These are phyloP conservation scores for Saturnia pavonia DNA, from an alignment of 2,888 invertebrate species.

Conservation along the genomic window DNA sequence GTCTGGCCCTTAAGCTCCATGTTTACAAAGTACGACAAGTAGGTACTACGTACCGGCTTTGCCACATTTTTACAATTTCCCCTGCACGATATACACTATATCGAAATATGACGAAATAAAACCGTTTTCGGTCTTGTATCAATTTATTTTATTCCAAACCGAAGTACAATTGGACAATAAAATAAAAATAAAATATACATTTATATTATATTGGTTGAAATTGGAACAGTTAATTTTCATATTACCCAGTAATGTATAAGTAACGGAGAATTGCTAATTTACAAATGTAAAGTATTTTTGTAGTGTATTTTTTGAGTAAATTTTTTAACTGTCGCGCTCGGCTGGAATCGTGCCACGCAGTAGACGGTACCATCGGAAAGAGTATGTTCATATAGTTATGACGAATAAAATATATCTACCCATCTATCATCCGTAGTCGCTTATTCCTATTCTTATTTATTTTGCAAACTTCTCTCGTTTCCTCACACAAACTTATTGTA, in stretches of 20 bases:
- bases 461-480: too few species aligned
- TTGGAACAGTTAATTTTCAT: not conserved
- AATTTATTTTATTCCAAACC: slow-evolving; percentile 2
- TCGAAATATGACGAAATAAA: slow-evolving; percentile 12
- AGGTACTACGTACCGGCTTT: slow-evolving; percentile 2
- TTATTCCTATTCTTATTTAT: too few species aligned
- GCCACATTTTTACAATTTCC: slow-evolving; percentile 9
- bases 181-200: not conserved
- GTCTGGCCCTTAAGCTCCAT: not conserved
- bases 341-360: too few species aligned
- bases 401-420: too few species aligned
- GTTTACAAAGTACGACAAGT: not conserved
- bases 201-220: not conserved
- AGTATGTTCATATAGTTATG: too few species aligned
- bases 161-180: slow-evolving; percentile 11
- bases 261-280: not conserved
- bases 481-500: too few species aligned
- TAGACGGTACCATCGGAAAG: too few species aligned
- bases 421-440: too few species aligned
- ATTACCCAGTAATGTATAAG: not conserved
- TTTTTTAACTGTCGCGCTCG: too few species aligned
- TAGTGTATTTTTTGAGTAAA: too few species aligned
- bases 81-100: not conserved
- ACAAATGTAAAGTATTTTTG: not conserved
- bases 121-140: not conserved